These are phyloP conservation scores for Labeo rohita DNA, from an alignment of 2,113 vertebrate species.

Conservation along the genomic window DNA sequence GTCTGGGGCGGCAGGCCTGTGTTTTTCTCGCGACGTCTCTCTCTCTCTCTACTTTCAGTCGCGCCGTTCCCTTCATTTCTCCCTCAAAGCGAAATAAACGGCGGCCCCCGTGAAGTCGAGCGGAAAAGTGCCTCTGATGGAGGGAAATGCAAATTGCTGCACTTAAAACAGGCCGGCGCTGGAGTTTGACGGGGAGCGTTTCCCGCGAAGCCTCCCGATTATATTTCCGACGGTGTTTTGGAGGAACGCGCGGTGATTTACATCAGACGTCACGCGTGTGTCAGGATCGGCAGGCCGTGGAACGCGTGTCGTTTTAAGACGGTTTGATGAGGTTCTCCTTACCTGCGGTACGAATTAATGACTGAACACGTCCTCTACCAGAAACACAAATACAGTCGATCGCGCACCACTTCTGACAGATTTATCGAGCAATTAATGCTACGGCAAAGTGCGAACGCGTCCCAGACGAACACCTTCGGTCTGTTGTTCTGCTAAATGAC, in stretches of 20 bases:
- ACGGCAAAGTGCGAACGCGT: constrained; percentile 17
- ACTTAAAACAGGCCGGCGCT: constrained; percentile 28
- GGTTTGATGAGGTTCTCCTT: constrained; percentile 17
- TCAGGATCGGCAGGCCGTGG: background rate
- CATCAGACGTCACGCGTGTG: background rate
- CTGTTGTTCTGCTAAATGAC: constrained; percentile 37
- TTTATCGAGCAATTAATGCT: constrained; percentile 40
- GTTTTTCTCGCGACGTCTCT: constrained; percentile 32
- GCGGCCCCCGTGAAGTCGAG: constrained; percentile 24
- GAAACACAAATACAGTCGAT: constrained; percentile 17
- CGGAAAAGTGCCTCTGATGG: constrained; percentile 41
- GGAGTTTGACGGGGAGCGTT: constrained; percentile 3
- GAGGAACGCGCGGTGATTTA: background rate
- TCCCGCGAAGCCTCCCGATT: constrained; percentile 4
- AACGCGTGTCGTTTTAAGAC: background rate
- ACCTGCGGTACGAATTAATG: background rate
- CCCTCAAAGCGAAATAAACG: constrained; percentile 40
- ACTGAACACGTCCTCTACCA: constrained; percentile 17
- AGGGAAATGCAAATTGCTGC: constrained; percentile 41
- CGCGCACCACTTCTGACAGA: background rate
- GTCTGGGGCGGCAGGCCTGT: constrained; percentile 32
- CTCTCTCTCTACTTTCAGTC: constrained; percentile 37
- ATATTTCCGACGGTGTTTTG: background rate
- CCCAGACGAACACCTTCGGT: background rate
- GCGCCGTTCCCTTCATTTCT: constrained; percentile 37